Conservation (phyloP, 92 coral and sea anemone species). For the Porites rus region DNA sequence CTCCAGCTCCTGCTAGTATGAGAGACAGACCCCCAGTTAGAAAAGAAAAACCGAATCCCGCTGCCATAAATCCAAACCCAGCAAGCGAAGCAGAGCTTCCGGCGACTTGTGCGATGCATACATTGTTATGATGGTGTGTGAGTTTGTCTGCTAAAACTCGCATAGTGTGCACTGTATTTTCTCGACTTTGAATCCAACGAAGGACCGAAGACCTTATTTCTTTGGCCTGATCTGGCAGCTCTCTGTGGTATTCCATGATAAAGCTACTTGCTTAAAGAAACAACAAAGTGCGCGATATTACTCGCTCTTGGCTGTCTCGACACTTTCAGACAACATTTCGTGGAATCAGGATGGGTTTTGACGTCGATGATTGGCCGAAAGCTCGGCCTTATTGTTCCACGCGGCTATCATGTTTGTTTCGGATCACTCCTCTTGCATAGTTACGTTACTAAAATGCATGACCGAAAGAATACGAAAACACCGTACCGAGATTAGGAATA, state of each 20-base stretch:
- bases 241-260: background rate
- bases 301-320: background rate
- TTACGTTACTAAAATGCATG: no score
- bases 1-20: slow-evolving; percentile 31
- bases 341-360: background rate
- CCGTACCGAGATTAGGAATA: no score
- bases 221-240: background rate
- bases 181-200: slow-evolving; percentile 25
- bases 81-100: slow-evolving; percentile 27
- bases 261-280: background rate
- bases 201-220: background rate
- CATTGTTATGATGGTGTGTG: slow-evolving; percentile 33
- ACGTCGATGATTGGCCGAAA: background rate
- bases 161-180: slow-evolving; percentile 10
- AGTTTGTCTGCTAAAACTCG: slow-evolving; percentile 18
- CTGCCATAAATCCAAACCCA: background rate
- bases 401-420: no score
- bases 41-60: slow-evolving; percentile 31
- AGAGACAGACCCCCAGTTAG: slow-evolving; percentile 14
- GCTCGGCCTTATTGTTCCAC: no score
- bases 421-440: no score
- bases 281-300: background rate
- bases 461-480: no score
- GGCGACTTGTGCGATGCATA: slow-evolving; percentile 15
- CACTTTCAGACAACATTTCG: background rate